Conservation (phyloP, 2,888 invertebrate species). For the Salpingus planirostris region DNA sequence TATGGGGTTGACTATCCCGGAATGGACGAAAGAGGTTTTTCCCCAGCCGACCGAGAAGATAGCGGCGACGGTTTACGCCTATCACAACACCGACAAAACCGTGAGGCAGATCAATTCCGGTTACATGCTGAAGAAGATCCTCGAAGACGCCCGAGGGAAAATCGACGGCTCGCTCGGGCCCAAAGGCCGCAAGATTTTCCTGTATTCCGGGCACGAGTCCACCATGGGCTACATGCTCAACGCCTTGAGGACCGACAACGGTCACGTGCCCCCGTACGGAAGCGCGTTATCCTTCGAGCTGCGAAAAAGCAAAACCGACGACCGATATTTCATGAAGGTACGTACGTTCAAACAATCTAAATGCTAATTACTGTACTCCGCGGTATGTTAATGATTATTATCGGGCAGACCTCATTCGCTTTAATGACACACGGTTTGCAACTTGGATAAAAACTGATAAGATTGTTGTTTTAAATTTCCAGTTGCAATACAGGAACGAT, state of each 20-base stretch:
- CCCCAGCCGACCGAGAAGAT: slow-evolving; percentile 31
- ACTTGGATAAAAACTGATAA: too few relatives aligned
- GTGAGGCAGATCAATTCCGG: slow-evolving; percentile 38
- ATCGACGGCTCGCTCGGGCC: slow-evolving; percentile 15
- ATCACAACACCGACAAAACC: slow-evolving; percentile 30
- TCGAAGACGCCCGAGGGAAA: slow-evolving; percentile 21
- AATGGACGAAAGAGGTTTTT: slow-evolving; percentile 36
- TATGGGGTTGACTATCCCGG: slow-evolving; percentile 33
- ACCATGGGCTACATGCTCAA: slow-evolving; percentile 27
- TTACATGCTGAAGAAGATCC: slow-evolving; percentile 25
- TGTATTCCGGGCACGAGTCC: slow-evolving; percentile 31
- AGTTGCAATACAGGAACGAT: slow-evolving; percentile 23
- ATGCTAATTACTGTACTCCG: too few relatives aligned
- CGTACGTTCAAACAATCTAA: too few relatives aligned
- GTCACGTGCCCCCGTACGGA: slow-evolving; percentile 25
- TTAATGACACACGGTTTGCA: too few relatives aligned
- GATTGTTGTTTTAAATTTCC: slow-evolving; percentile 14
- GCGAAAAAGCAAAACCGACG: slow-evolving; percentile 13
- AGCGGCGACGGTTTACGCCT: slow-evolving; percentile 33
- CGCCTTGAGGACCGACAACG: slow-evolving; percentile 16
- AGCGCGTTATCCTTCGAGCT: slow-evolving; percentile 27
- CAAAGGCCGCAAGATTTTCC: slow-evolving; percentile 22
- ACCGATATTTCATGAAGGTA: slow-evolving; percentile 22
- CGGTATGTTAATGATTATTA: too few relatives aligned
- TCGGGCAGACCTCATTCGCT: too few relatives aligned